Evolutionary conservation across 2,113 vertebrate species (phyloP).

Genomic region (Scomber colias): DNA sequence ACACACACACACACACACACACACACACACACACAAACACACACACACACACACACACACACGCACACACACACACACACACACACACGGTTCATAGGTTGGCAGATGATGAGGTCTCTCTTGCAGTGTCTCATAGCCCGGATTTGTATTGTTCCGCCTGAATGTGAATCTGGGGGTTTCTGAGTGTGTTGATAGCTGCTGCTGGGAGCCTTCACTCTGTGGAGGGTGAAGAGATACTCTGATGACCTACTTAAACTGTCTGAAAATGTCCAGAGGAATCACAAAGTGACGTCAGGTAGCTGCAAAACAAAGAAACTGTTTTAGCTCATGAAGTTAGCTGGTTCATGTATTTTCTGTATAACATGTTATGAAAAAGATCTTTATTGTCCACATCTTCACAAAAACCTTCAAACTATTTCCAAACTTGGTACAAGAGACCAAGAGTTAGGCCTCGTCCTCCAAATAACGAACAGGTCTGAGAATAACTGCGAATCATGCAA

Average conservation of each 20-base stretch:
- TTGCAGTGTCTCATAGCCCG: slow-evolving; percentile 53
- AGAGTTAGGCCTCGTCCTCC: too few relatives aligned
- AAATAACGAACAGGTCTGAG: too few relatives aligned
- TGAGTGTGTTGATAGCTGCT: slow-evolving; percentile 18
- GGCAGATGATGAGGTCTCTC: slow-evolving; percentile 50
- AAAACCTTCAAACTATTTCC: too few relatives aligned
- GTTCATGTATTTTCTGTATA: background rate
- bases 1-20: background rate
- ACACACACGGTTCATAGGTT: slow-evolving; percentile 29
- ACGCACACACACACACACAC: slow-evolving; percentile 7
- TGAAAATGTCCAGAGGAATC: slow-evolving; percentile 40
- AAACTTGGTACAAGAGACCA: too few relatives aligned
- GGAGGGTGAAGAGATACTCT: slow-evolving; percentile 9
- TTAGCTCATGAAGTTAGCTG: background rate
- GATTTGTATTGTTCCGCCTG: slow-evolving; percentile 67
- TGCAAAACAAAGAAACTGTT: background rate
- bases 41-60: slow-evolving; percentile 9
- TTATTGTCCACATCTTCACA: too few relatives aligned
- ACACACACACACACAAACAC: background rate
- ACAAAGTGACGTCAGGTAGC: background rate
- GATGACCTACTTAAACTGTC: slow-evolving; percentile 57
- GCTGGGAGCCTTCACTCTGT: slow-evolving; percentile 18
- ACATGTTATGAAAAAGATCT: background rate
- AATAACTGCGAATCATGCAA: too few relatives aligned
- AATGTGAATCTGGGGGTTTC: slow-evolving; percentile 64